Base-by-base conservation (phyloP, 2,797 vertebrate genomes). In the Bovichtus variegatus region DNA sequence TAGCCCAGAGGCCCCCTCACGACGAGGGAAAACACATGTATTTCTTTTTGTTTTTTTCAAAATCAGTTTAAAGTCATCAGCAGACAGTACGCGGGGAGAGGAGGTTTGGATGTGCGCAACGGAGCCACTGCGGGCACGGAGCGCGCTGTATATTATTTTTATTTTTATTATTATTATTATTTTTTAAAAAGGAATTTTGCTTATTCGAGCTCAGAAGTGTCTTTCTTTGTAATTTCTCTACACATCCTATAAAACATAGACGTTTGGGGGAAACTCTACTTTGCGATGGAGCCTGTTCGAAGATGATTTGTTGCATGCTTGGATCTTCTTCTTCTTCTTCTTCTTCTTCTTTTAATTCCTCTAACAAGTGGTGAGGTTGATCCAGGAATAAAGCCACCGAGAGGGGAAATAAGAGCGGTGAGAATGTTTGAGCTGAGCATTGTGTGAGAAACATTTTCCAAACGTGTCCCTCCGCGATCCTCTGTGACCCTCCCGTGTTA, bases 101-200 rank as follows among this genome's bases (percentile, higher is more conserved):
- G 60, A 49, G 70, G 59, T 62, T 29, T 84, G 84, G 85, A 82
- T 74, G 83, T 77, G 88, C 87, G 81, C 87, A 90, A 72, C 74
- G 71, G 73, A 71, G 80, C 65, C 80, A 71, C 72, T 77, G 88
- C 83, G 51, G 83, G 29, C 77, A 62, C 66, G 41, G 77, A 80
- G 66, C 72, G 82, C 76, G 64, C 81, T 10, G 51, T 18, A 25
- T 57, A 25, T 49, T 59, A 21, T 65, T 4, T 44, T 12, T n/a
- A 21, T 31, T 19, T n/a, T n/a, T n/a, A n/a, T n/a, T 57, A 25
- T 49, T 59, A 21, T 65, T 4, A 44, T 12, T n/a, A 21, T 31
- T 19, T n/a, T n/a, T n/a, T n/a, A n/a, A n/a, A n/a, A n/a, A n/a
- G n/a, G n/a, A n/a, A n/a, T 9, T 9, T 41, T 63, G 19, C 54